phyloP scores from a whole-genome alignment of 1,140 invertebrate species.

The Streblospio benedicti region DNA sequence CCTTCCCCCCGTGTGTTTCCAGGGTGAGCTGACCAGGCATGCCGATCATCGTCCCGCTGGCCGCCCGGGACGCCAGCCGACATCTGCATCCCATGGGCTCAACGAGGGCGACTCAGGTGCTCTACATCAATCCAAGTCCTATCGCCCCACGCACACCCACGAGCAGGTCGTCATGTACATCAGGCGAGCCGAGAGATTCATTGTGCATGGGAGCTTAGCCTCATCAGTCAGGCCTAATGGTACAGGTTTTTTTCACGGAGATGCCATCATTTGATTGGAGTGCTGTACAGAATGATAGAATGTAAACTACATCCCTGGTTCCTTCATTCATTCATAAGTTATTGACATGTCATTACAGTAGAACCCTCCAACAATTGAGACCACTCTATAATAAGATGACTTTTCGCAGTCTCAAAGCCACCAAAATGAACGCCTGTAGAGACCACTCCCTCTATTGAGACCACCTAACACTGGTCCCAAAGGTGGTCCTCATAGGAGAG shows the following conservation, averaged over 20 bases:
- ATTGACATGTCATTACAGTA: too few species aligned
- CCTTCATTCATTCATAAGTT: too few species aligned
- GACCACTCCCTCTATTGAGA: too few species aligned
- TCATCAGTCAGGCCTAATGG: slow-evolving; percentile 85
- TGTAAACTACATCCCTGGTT: too few species aligned
- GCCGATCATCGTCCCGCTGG: slow-evolving; percentile 86
- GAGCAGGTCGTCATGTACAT: slow-evolving; percentile 89
- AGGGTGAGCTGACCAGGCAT: slow-evolving; percentile 75
- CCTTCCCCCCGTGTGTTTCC: too few species aligned
- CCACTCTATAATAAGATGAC: too few species aligned
- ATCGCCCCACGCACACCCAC: slow-evolving; percentile 73
- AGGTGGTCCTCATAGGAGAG: too few species aligned
- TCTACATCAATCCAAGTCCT: slow-evolving; percentile 90
- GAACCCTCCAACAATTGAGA: too few species aligned
- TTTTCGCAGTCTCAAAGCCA: too few species aligned
- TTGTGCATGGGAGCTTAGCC: slow-evolving; percentile 71
- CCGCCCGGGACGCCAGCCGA: slow-evolving; percentile 80
- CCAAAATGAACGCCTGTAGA: too few species aligned
- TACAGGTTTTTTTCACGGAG: slow-evolving; percentile 35
- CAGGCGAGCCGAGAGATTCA: slow-evolving; percentile 66
- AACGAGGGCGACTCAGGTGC: slow-evolving; percentile 94
- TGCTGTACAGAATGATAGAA: too few species aligned
- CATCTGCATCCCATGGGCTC: slow-evolving; percentile 71
- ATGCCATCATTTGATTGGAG: background rate
- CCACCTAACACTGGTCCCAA: too few species aligned